Evolutionary conservation across 2,797 vertebrate genomes (phyloP), one percentile per base, ranked within the genome.

Genomic region (Tadarida brasiliensis): DNA sequence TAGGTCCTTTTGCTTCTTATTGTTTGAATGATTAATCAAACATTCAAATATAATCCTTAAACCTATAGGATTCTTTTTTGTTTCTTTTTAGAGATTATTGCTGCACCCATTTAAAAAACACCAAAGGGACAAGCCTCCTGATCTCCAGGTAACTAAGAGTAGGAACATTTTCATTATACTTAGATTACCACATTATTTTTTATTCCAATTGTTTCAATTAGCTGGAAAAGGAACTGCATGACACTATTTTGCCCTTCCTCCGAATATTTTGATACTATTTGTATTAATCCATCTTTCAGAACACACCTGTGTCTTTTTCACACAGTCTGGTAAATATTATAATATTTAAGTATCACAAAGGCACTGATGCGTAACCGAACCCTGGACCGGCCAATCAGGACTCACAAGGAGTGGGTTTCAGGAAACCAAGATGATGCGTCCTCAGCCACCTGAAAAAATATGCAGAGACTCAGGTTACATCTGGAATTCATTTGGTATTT

Each of bases 371-470:
- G 57, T 95, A 93, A 95, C 91, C 80, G 93, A 95, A 90, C 80
- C 73, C 26, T 28, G 74, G 59, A 90, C 78, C 5, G 33, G 65
- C 95, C 96, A 96, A 92, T 97, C 95, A 92, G 93, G 91, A 90
- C 65, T 33, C 78, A 89, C 19, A 44, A 63, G 63, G 56, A 95
- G 15, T 47, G 4, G n/a, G 61, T 92, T 96, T 91, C 57, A 94
- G 94, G 81, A 96, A 97, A 93, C 73, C 91, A 71, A 84, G 81
- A 88, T 78, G 93, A 95, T 94, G 78, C 91, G 90, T 97, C 68
- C 71, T 94, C 20, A 51, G 30, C 89, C 97, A 97, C 97, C 96
- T 97, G 97, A 96, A 96, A 96, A 97, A 97, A 97, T 96, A 97
- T 15, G 59, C 47, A 90, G 94, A 91, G 68, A 51, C 65, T 85